Percentiles rank a stretch among this genome's conserved stretches.
phyloP scores from a whole-genome alignment of 2,797 vertebrate genomes.

The Brachyrhaphis roseni region DNA sequence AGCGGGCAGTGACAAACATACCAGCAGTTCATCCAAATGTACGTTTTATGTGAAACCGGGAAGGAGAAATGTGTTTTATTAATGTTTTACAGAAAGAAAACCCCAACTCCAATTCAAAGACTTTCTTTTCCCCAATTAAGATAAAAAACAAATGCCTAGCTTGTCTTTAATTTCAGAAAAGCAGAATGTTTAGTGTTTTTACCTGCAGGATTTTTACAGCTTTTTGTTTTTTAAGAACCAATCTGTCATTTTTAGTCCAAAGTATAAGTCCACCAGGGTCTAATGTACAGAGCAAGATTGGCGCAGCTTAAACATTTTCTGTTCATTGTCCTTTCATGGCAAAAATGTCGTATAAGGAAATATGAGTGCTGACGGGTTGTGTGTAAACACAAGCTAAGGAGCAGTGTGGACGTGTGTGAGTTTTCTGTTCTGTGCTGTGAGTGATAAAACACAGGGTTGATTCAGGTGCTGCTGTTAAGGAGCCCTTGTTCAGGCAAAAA shows the following conservation, averaged over 20 bases:
- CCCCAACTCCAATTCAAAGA: neutral
- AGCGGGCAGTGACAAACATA: neutral
- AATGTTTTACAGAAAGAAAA: neutral
- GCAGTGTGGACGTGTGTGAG: conserved; percentile 37
- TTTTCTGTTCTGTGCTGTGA: conserved; percentile 34
- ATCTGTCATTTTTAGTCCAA: neutral
- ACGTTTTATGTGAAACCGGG: neutral
- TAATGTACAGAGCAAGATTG: conserved; percentile 6
- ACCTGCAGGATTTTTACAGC: neutral
- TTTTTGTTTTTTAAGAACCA: neutral
- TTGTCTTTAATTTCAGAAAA: neutral
- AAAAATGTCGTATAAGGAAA: conserved; percentile 34
- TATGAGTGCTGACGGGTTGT: conserved; percentile 20
- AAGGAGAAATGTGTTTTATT: neutral
- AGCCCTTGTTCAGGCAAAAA: conserved; percentile 57
- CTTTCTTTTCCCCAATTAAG: neutral
- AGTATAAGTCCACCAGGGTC: neutral
- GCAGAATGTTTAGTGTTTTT: neutral
- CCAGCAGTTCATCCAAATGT: too few species aligned
- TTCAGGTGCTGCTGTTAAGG: conserved; percentile 71
- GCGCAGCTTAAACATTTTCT: conserved; percentile 11
- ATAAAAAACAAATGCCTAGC: neutral
- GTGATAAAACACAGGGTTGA: conserved; percentile 64
- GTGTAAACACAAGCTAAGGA: conserved; percentile 52
- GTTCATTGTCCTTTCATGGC: conserved; percentile 52